Evolutionary conservation across 2,888 invertebrate species (phyloP).

Genomic region (Apodemia hepburni): DNA sequence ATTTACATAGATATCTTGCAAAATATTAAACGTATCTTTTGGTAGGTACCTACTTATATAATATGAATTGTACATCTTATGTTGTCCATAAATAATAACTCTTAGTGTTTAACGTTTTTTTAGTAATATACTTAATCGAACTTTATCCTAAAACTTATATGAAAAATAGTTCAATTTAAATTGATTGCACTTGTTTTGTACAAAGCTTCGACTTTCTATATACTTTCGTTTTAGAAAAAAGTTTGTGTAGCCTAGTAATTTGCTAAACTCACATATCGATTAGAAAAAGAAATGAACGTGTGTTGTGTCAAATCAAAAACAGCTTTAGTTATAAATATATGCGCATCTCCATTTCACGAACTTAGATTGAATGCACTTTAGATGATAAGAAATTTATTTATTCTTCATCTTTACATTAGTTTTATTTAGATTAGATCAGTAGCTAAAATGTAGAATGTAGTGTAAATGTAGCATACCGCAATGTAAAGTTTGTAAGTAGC

Average conservation of each 20-base stretch:
- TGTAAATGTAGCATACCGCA: conserved; percentile 13
- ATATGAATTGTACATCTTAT: too few species aligned
- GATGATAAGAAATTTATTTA: neutral
- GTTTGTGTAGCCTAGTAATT: neutral
- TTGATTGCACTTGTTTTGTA: neutral
- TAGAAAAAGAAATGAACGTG: neutral
- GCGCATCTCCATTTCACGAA: neutral
- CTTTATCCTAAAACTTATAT: too few species aligned
- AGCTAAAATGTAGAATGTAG: neutral
- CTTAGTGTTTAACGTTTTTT: too few species aligned
- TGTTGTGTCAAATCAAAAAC: neutral
- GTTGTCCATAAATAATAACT: too few species aligned
- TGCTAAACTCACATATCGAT: neutral
- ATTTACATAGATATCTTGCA: too few species aligned
- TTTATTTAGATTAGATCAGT: neutral
- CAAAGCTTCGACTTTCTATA: neutral
- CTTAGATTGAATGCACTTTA: neutral
- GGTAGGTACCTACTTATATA: too few species aligned
- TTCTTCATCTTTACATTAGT: neutral
- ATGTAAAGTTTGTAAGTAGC: conserved; percentile 19
- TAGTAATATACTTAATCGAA: too few species aligned
- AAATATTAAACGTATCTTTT: too few species aligned
- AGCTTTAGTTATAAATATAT: neutral
- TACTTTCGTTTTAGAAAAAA: neutral
- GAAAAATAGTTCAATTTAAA: too few species aligned